Evolutionary conservation across 2,113 vertebrate species (phyloP).

Genomic region (Paramisgurnus dabryanus): DNA sequence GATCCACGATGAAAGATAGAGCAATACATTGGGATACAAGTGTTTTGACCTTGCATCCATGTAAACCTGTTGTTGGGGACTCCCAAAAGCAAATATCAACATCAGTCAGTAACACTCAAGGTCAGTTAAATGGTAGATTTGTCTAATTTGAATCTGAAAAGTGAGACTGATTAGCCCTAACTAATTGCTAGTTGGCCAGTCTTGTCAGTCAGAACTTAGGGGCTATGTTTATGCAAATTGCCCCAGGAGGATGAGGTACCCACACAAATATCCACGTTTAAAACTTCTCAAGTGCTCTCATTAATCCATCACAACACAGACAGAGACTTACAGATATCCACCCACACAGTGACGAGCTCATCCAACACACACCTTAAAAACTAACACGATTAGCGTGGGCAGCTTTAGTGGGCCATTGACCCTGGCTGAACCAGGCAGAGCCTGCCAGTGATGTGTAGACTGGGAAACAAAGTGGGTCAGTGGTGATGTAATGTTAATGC

Average conservation of each 20-base stretch:
- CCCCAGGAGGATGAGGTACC: constrained; percentile 3
- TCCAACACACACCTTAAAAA: constrained; percentile 27
- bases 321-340: constrained; percentile 27
- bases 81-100: too few relatives aligned
- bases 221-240: background rate
- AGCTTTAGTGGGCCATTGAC: constrained; percentile 44
- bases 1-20: too few relatives aligned
- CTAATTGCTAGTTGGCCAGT: too few relatives aligned
- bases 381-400: constrained; percentile 21
- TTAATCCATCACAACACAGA: constrained; percentile 30
- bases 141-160: too few relatives aligned
- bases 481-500: constrained; percentile 60
- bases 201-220: background rate
- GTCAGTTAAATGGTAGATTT: too few relatives aligned
- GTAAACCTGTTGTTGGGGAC: too few relatives aligned
- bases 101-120: too few relatives aligned
- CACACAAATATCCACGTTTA: constrained; percentile 16
- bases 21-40: too few relatives aligned
- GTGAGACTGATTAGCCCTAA: too few relatives aligned
- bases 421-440: constrained; percentile 48
- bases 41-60: too few relatives aligned
- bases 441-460: constrained; percentile 46
- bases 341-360: constrained; percentile 10
- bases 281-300: constrained; percentile 17
- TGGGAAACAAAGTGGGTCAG: constrained; percentile 62